These are phyloP conservation scores for Chauna torquata DNA, from an alignment of 2,113 vertebrate genomes.

Conservation along the genomic window DNA sequence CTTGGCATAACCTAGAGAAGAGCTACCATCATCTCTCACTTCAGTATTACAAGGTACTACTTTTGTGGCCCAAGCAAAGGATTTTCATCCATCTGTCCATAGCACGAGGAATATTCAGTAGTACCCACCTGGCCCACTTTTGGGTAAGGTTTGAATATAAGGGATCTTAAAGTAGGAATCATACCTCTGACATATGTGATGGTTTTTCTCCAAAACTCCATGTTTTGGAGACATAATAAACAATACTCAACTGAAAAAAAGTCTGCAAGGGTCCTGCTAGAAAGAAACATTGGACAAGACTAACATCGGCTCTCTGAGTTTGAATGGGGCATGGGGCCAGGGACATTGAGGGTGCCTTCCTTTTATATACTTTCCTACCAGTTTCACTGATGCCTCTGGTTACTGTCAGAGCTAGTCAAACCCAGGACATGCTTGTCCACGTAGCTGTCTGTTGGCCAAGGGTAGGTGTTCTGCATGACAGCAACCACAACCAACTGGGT, in stretches of 20 bases:
- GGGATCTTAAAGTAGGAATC: background rate
- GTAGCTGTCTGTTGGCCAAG: background rate
- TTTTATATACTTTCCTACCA: background rate
- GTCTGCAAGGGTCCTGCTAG: background rate
- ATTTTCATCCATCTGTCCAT: background rate
- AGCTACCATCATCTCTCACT: background rate
- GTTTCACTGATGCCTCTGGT: background rate
- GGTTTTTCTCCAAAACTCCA: background rate
- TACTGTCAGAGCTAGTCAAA: background rate
- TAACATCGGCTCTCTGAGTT: background rate
- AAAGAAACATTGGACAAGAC: background rate
- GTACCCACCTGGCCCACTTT: background rate
- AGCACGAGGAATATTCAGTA: background rate
- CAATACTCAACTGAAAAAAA: background rate
- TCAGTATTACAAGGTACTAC: background rate
- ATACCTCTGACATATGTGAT: background rate
- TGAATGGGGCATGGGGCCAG: background rate
- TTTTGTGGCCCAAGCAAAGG: background rate
- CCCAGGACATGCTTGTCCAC: background rate
- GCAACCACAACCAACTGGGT: background rate
- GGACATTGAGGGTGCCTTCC: background rate
- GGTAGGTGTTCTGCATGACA: background rate
- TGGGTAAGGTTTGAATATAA: background rate
- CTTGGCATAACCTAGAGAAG: background rate
- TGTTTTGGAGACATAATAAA: background rate